Evolutionary conservation across 64 coral and sea anemone species (phyloP).

Genomic region (Stichodactyla mertensii): DNA sequence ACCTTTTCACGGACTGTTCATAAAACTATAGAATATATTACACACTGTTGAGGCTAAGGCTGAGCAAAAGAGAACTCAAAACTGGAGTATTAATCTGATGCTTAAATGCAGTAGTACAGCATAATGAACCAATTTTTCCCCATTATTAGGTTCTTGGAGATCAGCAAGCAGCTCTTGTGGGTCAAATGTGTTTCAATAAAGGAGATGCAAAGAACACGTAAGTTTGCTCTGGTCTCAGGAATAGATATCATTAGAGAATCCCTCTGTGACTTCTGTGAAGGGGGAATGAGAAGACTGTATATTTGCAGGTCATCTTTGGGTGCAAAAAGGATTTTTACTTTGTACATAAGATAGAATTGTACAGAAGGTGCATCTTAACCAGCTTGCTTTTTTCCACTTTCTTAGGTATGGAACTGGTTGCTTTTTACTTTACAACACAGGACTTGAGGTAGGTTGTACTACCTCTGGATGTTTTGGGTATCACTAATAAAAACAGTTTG

Average conservation of each 20-base stretch:
- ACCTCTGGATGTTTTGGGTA: too few species aligned
- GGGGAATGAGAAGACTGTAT: not conserved
- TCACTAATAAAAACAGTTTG: too few species aligned
- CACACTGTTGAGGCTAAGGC: too few species aligned
- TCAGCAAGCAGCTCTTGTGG: slow-evolving; percentile 92
- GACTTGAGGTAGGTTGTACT: slow-evolving; percentile 57
- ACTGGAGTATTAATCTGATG: too few species aligned
- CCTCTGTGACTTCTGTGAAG: not conserved
- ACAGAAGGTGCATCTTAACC: not conserved
- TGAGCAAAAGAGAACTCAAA: too few species aligned
- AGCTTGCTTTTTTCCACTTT: not conserved
- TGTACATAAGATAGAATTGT: not conserved
- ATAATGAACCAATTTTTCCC: not conserved
- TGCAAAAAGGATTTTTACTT: too few species aligned
- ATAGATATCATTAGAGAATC: not conserved
- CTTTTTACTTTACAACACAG: slow-evolving; percentile 97
- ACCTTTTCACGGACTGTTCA: too few species aligned
- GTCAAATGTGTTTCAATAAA: slow-evolving; percentile 83
- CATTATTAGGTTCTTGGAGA: slow-evolving; percentile 79
- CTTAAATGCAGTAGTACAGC: not conserved
- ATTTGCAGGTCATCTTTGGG: too few species aligned
- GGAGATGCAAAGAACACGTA: slow-evolving; percentile 99
- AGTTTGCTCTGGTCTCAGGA: not conserved
- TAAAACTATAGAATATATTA: too few species aligned
- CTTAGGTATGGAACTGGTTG: slow-evolving; percentile 88